A percentile compares a stretch with the other conserved stretches of the same genome.
These are phyloP conservation scores for Drosophila neonasuta DNA, from an alignment of 2,888 invertebrate genomes.

Conservation along the genomic window DNA sequence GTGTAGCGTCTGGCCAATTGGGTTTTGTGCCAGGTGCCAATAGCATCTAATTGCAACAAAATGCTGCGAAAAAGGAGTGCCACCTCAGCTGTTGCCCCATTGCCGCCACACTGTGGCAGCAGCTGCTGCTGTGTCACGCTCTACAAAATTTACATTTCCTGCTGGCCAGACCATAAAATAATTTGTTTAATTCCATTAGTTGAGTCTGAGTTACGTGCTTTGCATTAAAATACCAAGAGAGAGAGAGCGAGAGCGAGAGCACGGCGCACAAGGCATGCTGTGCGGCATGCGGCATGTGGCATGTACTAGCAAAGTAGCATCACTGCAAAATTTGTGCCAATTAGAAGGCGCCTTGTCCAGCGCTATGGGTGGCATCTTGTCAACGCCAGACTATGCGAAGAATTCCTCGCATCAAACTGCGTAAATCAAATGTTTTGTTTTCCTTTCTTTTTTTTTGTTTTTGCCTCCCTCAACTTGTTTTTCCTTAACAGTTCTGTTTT, in stretches of 20 bases:
- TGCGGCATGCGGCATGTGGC: constrained; percentile 30
- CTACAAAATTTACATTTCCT: constrained; percentile 71
- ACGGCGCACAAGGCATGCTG: constrained; percentile 13
- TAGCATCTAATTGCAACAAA: constrained; percentile 27
- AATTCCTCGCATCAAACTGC: constrained; percentile 39
- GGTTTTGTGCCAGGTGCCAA: constrained; percentile 28
- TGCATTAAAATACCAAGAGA: constrained; percentile 54
- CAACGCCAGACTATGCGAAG: constrained; percentile 46
- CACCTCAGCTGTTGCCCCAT: constrained; percentile 14
- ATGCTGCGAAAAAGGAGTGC: constrained; percentile 21
- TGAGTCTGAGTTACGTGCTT: constrained; percentile 58
- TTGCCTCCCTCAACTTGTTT: constrained; percentile 6
- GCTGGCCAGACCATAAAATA: constrained; percentile 62
- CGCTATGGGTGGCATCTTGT: constrained; percentile 50
- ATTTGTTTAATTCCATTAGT: constrained; percentile 75
- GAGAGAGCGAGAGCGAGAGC: too few species aligned
- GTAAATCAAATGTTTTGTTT: constrained; percentile 67
- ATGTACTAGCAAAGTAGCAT: constrained; percentile 21
- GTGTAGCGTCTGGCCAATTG: constrained; percentile 33
- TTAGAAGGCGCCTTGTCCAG: constrained; percentile 63
- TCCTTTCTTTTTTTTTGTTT: constrained; percentile 31
- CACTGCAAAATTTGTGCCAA: constrained; percentile 61
- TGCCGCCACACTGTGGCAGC: not conserved
- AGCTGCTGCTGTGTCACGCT: constrained; percentile 30
- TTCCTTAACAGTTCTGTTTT: constrained; percentile 23